phyloP scores from a whole-genome alignment of 1,140 invertebrate species.

The Hylyphantes graminicola region DNA sequence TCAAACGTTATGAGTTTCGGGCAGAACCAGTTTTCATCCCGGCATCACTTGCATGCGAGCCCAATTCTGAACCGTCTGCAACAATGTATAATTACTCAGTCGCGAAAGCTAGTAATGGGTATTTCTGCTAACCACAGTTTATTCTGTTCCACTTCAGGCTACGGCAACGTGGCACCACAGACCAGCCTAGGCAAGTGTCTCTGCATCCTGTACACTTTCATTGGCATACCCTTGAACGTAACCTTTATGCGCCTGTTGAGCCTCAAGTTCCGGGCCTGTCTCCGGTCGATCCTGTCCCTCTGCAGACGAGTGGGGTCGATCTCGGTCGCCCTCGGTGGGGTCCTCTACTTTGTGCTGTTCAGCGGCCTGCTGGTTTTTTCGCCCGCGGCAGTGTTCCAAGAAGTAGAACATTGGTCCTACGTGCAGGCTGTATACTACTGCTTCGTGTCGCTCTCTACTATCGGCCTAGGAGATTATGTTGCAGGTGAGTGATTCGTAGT shows the following conservation, averaged over 20 bases:
- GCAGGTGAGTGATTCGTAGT: constrained; percentile 73
- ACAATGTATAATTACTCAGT: too few relatives aligned
- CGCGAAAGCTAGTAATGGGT: too few relatives aligned
- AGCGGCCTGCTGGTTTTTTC: constrained; percentile 84
- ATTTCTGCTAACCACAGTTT: too few relatives aligned
- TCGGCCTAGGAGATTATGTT: constrained; percentile 93
- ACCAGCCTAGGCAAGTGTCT: constrained; percentile 84
- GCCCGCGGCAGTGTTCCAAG: constrained; percentile 91
- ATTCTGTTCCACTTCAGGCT: constrained; percentile 73
- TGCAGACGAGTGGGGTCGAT: background rate
- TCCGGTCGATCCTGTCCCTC: constrained; percentile 46
- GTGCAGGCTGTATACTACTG: constrained; percentile 90
- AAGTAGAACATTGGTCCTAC: constrained; percentile 89
- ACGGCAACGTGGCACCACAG: constrained; percentile 85
- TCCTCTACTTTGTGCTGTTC: constrained; percentile 73
- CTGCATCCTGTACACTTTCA: constrained; percentile 83
- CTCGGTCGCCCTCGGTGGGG: constrained; percentile 73
- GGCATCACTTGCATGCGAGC: too few relatives aligned
- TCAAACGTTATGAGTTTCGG: too few relatives aligned
- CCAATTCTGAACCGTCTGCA: too few relatives aligned
- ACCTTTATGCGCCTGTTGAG: constrained; percentile 61
- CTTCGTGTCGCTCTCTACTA: constrained; percentile 91
- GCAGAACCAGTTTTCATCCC: too few relatives aligned
- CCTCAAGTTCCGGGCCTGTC: constrained; percentile 59
- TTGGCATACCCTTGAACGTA: constrained; percentile 82